Evolutionary conservation across 2,888 invertebrate species (phyloP).

Genomic region (Chymomyza fuscimana): DNA sequence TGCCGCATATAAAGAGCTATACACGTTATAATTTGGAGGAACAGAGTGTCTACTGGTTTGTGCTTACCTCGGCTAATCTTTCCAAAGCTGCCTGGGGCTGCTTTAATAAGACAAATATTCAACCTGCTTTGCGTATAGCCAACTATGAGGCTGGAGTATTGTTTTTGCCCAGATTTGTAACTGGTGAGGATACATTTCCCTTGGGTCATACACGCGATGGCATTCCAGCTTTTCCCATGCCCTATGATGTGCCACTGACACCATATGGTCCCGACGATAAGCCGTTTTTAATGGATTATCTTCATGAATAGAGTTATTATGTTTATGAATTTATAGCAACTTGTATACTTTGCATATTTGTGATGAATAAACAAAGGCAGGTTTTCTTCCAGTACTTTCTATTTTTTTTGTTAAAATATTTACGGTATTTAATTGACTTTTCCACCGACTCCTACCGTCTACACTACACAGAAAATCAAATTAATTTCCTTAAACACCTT

Average conservation of each 20-base stretch:
- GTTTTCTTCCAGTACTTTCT: neutral
- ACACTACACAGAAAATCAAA: no score
- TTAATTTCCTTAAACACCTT: no score
- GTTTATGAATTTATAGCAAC: neutral
- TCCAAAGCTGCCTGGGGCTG: constrained; percentile 99
- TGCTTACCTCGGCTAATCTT: constrained; percentile 95
- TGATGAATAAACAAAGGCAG: neutral
- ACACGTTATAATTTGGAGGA: constrained; percentile 86
- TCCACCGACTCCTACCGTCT: no score
- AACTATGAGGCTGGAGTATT: constrained; percentile 96
- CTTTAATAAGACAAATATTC: constrained; percentile 82
- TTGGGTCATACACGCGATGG: constrained; percentile 77
- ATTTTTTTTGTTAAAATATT: neutral
- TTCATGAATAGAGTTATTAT: constrained; percentile 64
- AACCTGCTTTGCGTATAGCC: constrained; percentile 84
- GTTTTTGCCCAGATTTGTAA: constrained; percentile 89
- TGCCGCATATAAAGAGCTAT: constrained; percentile 98
- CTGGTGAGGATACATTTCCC: constrained; percentile 83
- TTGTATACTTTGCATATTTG: neutral
- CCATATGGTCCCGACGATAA: constrained; percentile 86
- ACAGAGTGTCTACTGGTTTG: constrained; percentile 84
- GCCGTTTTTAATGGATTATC: constrained; percentile 85
- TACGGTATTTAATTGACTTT: no score
- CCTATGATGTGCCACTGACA: constrained; percentile 90
- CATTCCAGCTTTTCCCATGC: constrained; percentile 83